A percentile compares a stretch with the other conserved stretches of the same genome.
Evolutionary conservation across 2,888 invertebrate genomes (phyloP).

Genomic region (Leptinotarsa tumamoca): DNA sequence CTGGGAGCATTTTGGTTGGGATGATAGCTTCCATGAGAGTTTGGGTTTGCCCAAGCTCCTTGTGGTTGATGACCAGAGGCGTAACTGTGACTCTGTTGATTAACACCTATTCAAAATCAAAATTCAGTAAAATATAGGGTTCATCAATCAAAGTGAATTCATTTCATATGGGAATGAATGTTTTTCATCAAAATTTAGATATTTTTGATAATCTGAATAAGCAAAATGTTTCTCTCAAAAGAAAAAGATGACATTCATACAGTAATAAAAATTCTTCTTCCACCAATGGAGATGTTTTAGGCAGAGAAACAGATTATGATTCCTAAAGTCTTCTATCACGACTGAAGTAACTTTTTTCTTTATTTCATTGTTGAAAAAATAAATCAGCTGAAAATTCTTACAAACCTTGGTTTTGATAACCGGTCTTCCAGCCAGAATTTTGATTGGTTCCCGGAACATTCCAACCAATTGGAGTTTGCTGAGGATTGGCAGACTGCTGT

Average conservation of each 20-base stretch:
- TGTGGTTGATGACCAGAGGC: conserved; percentile 33
- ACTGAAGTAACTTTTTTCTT: no score
- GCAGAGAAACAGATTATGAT: no score
- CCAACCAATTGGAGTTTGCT: conserved; percentile 53
- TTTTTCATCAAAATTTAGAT: no score
- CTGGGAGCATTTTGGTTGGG: conserved; percentile 18
- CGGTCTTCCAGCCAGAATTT: conserved; percentile 20
- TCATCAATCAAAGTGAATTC: no score
- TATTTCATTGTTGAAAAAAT: background rate
- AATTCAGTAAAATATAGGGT: no score
- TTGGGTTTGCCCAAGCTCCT: conserved; percentile 27
- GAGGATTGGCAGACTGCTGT: conserved; percentile 46
- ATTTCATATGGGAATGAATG: no score
- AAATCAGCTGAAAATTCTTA: background rate
- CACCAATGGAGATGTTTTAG: no score
- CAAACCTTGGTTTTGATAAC: conserved; percentile 17
- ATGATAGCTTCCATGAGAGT: conserved; percentile 24
- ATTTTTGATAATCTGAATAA: no score
- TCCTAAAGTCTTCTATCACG: no score
- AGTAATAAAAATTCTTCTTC: no score
- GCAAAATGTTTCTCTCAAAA: no score
- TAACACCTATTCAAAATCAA: conserved; percentile 12
- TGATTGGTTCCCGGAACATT: conserved; percentile 50
- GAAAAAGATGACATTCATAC: no score
- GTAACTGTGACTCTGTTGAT: conserved; percentile 33